Base-by-base conservation (phyloP, 1,140 invertebrate genomes). In the Neoseiulus cucumeris region DNA sequence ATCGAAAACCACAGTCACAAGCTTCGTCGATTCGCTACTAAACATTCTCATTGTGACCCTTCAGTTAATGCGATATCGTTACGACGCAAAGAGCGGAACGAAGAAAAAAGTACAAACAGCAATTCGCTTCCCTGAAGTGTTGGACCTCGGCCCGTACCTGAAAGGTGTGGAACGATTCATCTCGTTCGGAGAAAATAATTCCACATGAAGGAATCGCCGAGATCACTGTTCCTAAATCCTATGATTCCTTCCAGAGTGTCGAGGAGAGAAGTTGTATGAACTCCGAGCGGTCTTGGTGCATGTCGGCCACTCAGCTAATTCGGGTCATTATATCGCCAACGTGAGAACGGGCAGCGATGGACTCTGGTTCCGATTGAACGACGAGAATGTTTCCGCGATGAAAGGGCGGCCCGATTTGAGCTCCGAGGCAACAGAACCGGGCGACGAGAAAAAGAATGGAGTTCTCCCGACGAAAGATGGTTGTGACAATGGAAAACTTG, bases 261-360 rank as follows among this genome's bases (percentile, higher is more conserved):
- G 25, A 5, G 51, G 51, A 14, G 64, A 25, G 30, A 18, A 76
- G 42, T 68, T 79, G n/a, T 85, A 85, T 69, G 78, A 80, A 70
- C 74, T 86, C 30, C 79, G 77, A 42, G 84, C 83, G 7, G 83
- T 85, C 67, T 72, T 86, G 20, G 83, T 84, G 66, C 84, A 85
- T 69, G 79, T 81, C 72, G 84, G 84, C 9, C 76, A 77, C 22
- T 82, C 79, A 66, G 83, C 84, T 7, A 80, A 84, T 70, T 84
- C 82, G 47, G 84, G 84, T n/a, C 84, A 86, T 74, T 86, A 85
- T 70, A 80, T 84, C 68, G 81, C 82, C 41, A 79, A 82, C 69
- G 82, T 83, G 42, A 75, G 76, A 69, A 77, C 83, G 70, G 78
- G 78, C 67, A 75, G 75, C 18, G 72, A 75, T 7, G 79, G 78